Evolutionary conservation across 2,797 vertebrate genomes (phyloP).

Genomic region (Hypotaenidia okinawae): DNA sequence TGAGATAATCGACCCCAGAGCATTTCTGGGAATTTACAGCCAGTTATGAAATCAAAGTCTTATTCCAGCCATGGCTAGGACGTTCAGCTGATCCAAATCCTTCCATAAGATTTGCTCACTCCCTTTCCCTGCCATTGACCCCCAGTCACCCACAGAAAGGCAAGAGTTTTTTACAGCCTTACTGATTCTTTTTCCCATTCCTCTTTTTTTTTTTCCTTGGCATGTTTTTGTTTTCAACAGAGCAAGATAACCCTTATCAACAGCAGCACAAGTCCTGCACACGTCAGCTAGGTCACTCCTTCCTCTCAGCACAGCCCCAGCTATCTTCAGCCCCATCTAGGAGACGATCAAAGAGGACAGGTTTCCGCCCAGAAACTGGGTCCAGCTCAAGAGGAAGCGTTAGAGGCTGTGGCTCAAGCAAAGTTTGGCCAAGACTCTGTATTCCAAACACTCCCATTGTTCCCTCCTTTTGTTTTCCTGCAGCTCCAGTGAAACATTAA

Average conservation of each 20-base stretch:
- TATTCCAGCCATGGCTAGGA: too few relatives aligned
- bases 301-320: background rate
- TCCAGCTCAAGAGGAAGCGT: background rate
- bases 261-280: background rate
- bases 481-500: background rate
- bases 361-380: background rate
- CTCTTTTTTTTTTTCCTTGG: background rate
- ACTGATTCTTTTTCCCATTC: background rate
- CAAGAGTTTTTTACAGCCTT: background rate
- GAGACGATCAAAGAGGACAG: background rate
- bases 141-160: fast-evolving
- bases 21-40: background rate
- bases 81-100: background rate
- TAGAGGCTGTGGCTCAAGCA: background rate
- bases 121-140: background rate
- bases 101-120: background rate
- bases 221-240: background rate
- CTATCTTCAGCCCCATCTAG: background rate
- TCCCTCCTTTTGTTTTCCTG: background rate
- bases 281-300: background rate
- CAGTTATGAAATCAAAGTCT: fast-evolving
- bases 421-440: background rate
- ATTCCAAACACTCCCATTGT: constrained; percentile 10
- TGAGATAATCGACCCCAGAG: background rate
- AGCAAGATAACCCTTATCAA: background rate